Evolutionary conservation across 2,113 vertebrate genomes (phyloP), one percentile per base, ranked within the genome.

Genomic region (Ascaphus truei): DNA sequence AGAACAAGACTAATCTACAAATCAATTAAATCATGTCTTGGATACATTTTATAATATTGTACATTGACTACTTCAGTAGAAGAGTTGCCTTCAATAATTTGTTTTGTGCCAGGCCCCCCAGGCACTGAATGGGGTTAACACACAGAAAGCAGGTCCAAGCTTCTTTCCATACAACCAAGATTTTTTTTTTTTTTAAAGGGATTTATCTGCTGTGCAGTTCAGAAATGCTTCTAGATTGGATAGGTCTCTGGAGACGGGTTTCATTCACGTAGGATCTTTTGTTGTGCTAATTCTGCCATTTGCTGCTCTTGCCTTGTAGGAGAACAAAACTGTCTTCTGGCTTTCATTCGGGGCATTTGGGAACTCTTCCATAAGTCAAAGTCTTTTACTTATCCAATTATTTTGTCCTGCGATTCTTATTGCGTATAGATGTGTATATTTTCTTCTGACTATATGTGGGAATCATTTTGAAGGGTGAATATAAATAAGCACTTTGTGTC

Each of bases 261-360:
- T 43, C 27, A 45, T 57, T 57, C 39, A 34, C n/a, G 27, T 56
- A 6, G 29, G n/a, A 33, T 25, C 27, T 55, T 68, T 68, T 68
- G 39, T 68, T 57, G 64, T 68, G 64, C 39, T 68, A 68, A 68
- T 68, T 68, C 52, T 68, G 51, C 39, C 64, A 67, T 16, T 67
- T 57, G 57, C 39, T 57, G 56, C 15, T 25, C 12, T 23, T 25
- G 30, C 52, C 39, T 57, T 56, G 7, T 34, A 26, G 34, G 29
- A 57, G 52, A 68, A 68, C 36, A 56, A 58, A 60, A 47, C 12
- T 20, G 30, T 29, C 25, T 47, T 23, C 27, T 7, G 39, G 45
- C 36, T 57, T 57, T 20, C 57, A 20, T 68, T 57, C 20, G 34
- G 64, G 51, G 52, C 41, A 47, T 47, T 68, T 13, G 52, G 52